Evolutionary conservation across 1,140 invertebrate genomes (phyloP), one percentile per base, ranked within the genome.

Genomic region (Microplitis demolitor): DNA sequence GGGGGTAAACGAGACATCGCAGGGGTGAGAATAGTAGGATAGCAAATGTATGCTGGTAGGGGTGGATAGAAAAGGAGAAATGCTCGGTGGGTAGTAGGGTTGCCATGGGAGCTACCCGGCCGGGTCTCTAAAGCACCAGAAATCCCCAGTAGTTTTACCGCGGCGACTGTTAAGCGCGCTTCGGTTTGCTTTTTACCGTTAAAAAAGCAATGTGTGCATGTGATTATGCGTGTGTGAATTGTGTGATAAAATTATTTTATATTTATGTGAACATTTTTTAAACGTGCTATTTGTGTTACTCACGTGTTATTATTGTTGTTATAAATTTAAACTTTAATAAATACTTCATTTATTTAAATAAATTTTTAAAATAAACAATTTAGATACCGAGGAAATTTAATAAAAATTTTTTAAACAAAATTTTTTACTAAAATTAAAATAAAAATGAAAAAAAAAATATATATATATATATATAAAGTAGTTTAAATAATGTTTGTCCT

Each of bases 61-160:
- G n/a, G 53, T 13, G n/a, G 53, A 13, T 5, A 6, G 51, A 33
- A 16, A 16, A 74, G 56, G 37, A 68, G 54, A 16, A 14, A 53
- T 63, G 45, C 24, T 9, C 39, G 16, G 35, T 13, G 51, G 64
- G 51, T 8, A 35, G 61, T 37, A 68, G 69, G 75, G 75, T 76
- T 76, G 75, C 75, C 72, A 76, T 76, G 75, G 75, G 75, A 76
- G 75, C 75, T 76, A 76, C 75, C 75, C 75, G 75, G 75, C 75
- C 75, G 71, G 75, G 75, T 58, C 39, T 45, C 39, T 45, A 45
- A 45, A 71, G 72, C 75, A 54, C 53, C 53, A 76, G 75, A 73
- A 71, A 66, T 56, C 69, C 72, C 75, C 39, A 45, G 39, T 45
- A 76, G 75, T 76, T 72, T 76, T 76, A 72, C 75, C 72, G 75